Evolutionary conservation across 2,797 vertebrate genomes (phyloP).

Genomic region (Esox masquinongy): DNA sequence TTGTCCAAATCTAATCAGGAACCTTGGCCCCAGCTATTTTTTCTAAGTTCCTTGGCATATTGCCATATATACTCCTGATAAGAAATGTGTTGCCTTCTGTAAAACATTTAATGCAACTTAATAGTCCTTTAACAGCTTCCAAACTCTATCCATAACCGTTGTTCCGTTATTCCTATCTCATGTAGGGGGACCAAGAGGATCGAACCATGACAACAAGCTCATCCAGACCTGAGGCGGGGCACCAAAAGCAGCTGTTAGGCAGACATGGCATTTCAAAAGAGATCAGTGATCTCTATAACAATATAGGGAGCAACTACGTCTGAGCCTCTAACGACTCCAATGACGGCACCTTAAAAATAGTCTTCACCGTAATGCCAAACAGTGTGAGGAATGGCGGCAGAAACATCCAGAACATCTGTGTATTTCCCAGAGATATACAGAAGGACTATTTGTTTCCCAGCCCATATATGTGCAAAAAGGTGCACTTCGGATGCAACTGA

Average conservation of each 20-base stretch:
- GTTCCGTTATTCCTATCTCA: background rate
- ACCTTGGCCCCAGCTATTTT: background rate
- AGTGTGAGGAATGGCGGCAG: slow-evolving; percentile 59
- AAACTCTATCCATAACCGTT: background rate
- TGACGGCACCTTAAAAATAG: slow-evolving; percentile 61
- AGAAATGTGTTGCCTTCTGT: background rate
- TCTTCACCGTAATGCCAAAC: slow-evolving; percentile 43
- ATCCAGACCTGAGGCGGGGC: slow-evolving; percentile 9
- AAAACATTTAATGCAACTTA: background rate
- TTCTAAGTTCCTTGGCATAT: background rate
- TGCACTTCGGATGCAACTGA: slow-evolving; percentile 6
- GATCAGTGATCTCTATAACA: slow-evolving; percentile 59
- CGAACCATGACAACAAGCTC: slow-evolving; percentile 15
- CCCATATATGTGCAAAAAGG: slow-evolving; percentile 2
- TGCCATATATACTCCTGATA: background rate
- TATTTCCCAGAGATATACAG: slow-evolving; percentile 21
- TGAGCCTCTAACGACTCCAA: slow-evolving; percentile 60
- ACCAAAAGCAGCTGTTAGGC: slow-evolving; percentile 45
- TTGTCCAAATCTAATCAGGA: background rate
- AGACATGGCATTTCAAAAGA: slow-evolving; percentile 31
- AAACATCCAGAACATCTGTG: slow-evolving; percentile 37
- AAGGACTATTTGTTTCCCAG: slow-evolving; percentile 26
- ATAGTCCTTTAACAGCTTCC: no score
- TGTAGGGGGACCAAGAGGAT: background rate
- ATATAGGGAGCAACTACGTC: slow-evolving; percentile 50